Evolutionary conservation across 2,113 vertebrate species (phyloP).

Genomic region (Arizona elegans): DNA sequence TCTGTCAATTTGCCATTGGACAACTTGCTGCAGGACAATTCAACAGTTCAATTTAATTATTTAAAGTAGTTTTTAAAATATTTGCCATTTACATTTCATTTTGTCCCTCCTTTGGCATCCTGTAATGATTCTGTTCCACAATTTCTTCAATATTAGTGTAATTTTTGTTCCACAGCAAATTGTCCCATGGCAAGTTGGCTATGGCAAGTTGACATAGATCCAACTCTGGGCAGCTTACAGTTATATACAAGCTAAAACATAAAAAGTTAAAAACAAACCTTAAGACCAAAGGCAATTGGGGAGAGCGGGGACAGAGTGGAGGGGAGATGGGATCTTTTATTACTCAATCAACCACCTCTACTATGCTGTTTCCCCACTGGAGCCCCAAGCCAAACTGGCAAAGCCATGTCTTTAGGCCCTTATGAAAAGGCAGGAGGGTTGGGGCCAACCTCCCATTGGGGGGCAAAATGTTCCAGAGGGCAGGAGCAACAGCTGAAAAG

Average conservation of each 20-base stretch:
- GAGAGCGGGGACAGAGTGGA: accelerated
- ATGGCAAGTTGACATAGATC: not conserved
- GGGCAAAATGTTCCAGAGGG: not conserved
- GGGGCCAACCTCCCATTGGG: not conserved
- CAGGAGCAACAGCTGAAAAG: not conserved
- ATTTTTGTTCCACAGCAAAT: too few relatives aligned
- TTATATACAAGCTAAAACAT: not conserved
- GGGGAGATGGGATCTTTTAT: not conserved
- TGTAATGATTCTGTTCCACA: not conserved
- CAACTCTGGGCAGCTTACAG: not conserved
- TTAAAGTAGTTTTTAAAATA: too few relatives aligned
- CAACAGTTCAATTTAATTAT: too few relatives aligned
- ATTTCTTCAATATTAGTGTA: not conserved
- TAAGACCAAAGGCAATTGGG: not conserved
- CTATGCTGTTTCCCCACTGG: not conserved
- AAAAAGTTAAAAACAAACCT: not conserved
- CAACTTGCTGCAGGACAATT: too few relatives aligned
- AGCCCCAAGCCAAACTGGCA: not conserved
- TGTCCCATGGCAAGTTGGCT: too few relatives aligned
- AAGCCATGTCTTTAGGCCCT: not conserved
- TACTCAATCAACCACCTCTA: not conserved
- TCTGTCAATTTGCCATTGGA: not conserved
- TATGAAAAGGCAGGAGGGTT: not conserved
- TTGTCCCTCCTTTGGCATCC: not conserved
- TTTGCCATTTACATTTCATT: not conserved